Percentiles rank a stretch among this genome's conserved stretches.
Evolutionary conservation across 1,140 invertebrate species (phyloP).

Genomic region (Steinernema feltiae): DNA sequence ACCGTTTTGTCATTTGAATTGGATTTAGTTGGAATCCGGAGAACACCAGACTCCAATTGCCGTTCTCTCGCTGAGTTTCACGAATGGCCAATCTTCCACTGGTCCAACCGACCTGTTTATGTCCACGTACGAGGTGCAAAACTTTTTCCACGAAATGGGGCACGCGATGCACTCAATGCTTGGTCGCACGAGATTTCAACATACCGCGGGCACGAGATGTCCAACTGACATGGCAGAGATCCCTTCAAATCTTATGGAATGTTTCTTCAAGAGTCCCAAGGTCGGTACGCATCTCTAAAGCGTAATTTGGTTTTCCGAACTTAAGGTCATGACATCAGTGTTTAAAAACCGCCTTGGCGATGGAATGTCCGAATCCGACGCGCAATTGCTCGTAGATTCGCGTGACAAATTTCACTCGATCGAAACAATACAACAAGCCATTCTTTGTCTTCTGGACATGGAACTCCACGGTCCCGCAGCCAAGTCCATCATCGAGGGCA

Average conservation of each 20-base stretch:
- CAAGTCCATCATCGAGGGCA: constrained; percentile 30
- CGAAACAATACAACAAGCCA: constrained; percentile 48
- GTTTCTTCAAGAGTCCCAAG: constrained; percentile 81
- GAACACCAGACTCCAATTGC: constrained; percentile 75
- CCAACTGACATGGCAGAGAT: constrained; percentile 96
- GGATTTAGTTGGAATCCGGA: constrained; percentile 43
- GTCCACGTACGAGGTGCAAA: constrained; percentile 73
- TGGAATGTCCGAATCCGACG: constrained; percentile 29
- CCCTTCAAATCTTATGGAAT: constrained; percentile 95
- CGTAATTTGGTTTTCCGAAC: not conserved
- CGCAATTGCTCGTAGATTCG: constrained; percentile 39
- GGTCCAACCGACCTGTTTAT: not conserved
- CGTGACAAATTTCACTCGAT: constrained; percentile 39
- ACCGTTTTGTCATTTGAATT: constrained; percentile 34
- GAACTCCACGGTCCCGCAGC: constrained; percentile 48
- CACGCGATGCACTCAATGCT: constrained; percentile 99
- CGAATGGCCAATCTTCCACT: not conserved
- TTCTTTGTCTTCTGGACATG: constrained; percentile 52
- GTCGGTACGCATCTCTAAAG: constrained; percentile 60
- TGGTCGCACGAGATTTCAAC: constrained; percentile 85
- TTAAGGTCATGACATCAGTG: constrained; percentile 24
- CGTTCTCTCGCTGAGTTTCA: constrained; percentile 74
- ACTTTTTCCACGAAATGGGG: constrained; percentile 97
- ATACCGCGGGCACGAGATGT: constrained; percentile 85
- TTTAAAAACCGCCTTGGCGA: constrained; percentile 8